phyloP scores from a whole-genome alignment of 2,113 vertebrate genomes.

The Phocoena sinus region DNA sequence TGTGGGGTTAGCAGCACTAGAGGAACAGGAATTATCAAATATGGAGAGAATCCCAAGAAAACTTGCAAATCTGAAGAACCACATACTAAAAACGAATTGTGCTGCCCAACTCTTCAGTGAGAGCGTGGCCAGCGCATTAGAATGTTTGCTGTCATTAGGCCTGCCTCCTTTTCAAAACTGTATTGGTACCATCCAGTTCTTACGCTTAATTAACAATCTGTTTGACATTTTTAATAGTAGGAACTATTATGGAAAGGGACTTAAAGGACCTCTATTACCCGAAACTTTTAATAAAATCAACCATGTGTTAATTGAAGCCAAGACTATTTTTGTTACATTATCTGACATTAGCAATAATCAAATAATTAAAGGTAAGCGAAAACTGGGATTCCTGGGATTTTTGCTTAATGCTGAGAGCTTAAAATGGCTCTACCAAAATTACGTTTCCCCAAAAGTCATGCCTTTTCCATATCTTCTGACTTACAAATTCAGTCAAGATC shows the following conservation, averaged over 20 bases:
- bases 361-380: slow-evolving; percentile 72
- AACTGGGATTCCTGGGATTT: slow-evolving; percentile 75
- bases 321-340: slow-evolving; percentile 67
- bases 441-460: not conserved
- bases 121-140: slow-evolving; percentile 43
- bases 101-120: slow-evolving; percentile 72
- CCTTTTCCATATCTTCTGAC: slow-evolving; percentile 43
- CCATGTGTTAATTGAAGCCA: slow-evolving; percentile 69
- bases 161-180: slow-evolving; percentile 73
- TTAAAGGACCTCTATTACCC: slow-evolving; percentile 35
- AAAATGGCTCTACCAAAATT: slow-evolving; percentile 73
- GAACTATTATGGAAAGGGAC: slow-evolving; percentile 49
- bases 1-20: slow-evolving; percentile 63
- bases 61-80: slow-evolving; percentile 18
- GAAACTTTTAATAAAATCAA: slow-evolving; percentile 66
- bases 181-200: slow-evolving; percentile 62
- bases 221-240: slow-evolving; percentile 57
- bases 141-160: slow-evolving; percentile 66
- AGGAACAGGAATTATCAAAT: not conserved
- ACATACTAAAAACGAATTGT: slow-evolving; percentile 67
- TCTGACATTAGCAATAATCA: slow-evolving; percentile 61
- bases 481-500: slow-evolving; percentile 67
- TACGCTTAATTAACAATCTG: slow-evolving; percentile 69
- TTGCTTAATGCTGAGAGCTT: slow-evolving; percentile 77
- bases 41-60: not conserved